Evolutionary conservation across 1,140 invertebrate species (phyloP).

Genomic region (Lordiphosa clarofinis): DNA sequence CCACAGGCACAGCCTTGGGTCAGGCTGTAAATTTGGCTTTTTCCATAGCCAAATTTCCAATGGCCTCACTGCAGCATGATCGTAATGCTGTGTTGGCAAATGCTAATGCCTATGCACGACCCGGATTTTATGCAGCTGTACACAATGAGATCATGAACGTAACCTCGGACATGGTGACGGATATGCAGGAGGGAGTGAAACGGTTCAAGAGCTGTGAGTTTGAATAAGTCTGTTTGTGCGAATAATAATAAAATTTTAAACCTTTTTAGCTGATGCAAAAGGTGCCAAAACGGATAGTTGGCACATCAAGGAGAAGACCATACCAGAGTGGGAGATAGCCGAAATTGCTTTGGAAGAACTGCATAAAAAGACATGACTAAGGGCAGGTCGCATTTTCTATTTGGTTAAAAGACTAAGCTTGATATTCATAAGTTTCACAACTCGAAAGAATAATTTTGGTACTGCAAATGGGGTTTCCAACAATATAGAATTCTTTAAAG

Average conservation of each 20-base stretch:
- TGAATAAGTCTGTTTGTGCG: not conserved
- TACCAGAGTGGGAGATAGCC: conserved; percentile 82
- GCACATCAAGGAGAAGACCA: conserved; percentile 81
- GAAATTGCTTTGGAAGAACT: conserved; percentile 57
- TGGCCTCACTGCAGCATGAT: conserved; percentile 88
- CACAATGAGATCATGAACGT: conserved; percentile 85
- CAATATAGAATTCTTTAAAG: too few relatives aligned
- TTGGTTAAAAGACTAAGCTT: not conserved
- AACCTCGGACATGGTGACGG: conserved; percentile 82
- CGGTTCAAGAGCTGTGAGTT: conserved; percentile 83
- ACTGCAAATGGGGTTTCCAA: too few relatives aligned
- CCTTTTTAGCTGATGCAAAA: conserved; percentile 83
- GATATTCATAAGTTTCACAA: not conserved
- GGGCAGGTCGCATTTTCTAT: too few relatives aligned
- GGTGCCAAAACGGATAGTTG: conserved; percentile 88
- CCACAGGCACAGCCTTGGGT: conserved; percentile 91
- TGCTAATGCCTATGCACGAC: conserved; percentile 83
- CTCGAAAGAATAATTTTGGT: too few relatives aligned
- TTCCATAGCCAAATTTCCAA: conserved; percentile 89
- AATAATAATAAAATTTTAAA: too few relatives aligned
- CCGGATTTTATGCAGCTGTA: conserved; percentile 82
- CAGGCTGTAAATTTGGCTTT: conserved; percentile 88
- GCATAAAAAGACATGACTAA: conserved; percentile 15
- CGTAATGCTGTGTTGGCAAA: conserved; percentile 82
- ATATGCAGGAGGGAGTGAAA: conserved; percentile 86